Conservation (phyloP, 2,797 vertebrate genomes). For the Crax fasciolata region DNA sequence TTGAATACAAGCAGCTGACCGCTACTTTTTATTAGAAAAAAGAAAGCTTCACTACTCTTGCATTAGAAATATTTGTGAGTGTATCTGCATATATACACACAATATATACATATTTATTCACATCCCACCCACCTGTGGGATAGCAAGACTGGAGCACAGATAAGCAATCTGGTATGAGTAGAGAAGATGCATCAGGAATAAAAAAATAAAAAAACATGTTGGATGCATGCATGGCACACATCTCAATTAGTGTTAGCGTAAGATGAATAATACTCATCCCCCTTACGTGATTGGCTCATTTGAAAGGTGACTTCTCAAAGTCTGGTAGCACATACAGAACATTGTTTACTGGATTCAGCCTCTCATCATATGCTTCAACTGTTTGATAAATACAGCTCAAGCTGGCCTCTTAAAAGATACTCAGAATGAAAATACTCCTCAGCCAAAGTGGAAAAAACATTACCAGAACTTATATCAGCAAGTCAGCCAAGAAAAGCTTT, state of each 20-base stretch:
- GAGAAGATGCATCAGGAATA: not conserved
- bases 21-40: not conserved
- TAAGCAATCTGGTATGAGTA: not conserved
- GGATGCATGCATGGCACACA: not conserved
- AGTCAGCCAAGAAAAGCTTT: not conserved
- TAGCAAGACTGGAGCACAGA: not conserved
- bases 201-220: not conserved
- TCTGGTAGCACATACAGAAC: not conserved
- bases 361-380: not conserved
- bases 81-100: not conserved
- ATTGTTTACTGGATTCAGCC: not conserved
- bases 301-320: not conserved
- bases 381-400: conserved; percentile 19
- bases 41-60: not conserved
- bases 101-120: conserved; percentile 34
- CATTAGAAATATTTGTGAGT: not conserved
- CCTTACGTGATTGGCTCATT: not conserved
- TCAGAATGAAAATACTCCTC: not conserved
- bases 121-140: not conserved
- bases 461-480: not conserved
- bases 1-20: not conserved
- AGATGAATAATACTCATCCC: not conserved
- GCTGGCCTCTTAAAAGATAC: not conserved
- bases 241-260: not conserved
- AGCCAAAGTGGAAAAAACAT: not conserved